phyloP scores from a whole-genome alignment of 2,113 vertebrate species.

The Electrona antarctica region DNA sequence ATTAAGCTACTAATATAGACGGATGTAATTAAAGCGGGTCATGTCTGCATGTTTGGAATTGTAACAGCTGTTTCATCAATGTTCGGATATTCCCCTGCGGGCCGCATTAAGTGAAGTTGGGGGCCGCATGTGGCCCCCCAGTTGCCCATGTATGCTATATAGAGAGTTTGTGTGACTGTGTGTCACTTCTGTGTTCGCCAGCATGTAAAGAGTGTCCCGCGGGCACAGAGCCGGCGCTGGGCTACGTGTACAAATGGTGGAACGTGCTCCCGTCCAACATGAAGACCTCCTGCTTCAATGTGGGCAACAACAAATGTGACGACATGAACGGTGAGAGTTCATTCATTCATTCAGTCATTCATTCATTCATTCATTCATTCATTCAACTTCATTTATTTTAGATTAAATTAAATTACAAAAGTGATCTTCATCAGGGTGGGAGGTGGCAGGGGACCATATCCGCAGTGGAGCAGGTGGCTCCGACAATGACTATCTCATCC shows the following conservation, averaged over 20 bases:
- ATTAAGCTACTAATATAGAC: too few species aligned
- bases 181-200: slow-evolving; percentile 54
- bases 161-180: slow-evolving; percentile 5
- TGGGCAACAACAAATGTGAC: slow-evolving; percentile 95
- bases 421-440: slow-evolving; percentile 85
- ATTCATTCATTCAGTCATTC: too few species aligned
- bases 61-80: too few species aligned
- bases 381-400: background rate
- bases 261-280: slow-evolving; percentile 92
- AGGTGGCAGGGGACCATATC: slow-evolving; percentile 94
- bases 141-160: too few species aligned
- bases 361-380: too few species aligned
- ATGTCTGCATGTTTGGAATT: too few species aligned
- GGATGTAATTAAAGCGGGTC: too few species aligned
- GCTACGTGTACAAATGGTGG: slow-evolving; percentile 98
- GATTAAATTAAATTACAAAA: too few species aligned
- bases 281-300: slow-evolving; percentile 97
- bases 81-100: too few species aligned
- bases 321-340: slow-evolving; percentile 90
- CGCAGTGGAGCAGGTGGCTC: slow-evolving; percentile 91
- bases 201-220: slow-evolving; percentile 90
- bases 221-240: slow-evolving; percentile 91
- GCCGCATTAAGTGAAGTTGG: too few species aligned
- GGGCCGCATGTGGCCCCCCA: too few species aligned
- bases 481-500: slow-evolving; percentile 96